Percentiles rank a stretch among this genome's conserved stretches.
Evolutionary conservation across 2,113 vertebrate genomes (phyloP).

Genomic region (Riparia riparia): DNA sequence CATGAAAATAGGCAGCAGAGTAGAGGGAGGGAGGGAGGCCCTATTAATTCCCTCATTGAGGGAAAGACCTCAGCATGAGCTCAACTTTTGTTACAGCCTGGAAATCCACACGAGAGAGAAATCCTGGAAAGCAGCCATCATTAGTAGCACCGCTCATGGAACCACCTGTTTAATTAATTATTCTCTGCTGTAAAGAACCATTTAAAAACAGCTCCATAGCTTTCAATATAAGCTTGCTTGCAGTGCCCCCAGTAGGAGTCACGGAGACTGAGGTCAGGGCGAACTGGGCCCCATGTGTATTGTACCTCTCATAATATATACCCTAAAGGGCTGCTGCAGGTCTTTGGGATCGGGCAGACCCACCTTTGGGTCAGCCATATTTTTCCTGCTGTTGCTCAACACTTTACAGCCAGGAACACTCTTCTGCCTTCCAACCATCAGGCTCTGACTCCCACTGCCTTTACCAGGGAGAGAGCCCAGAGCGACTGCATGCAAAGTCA

Average conservation of each 20-base stretch:
- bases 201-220: conserved; percentile 57
- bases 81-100: conserved; percentile 69
- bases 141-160: conserved; percentile 54
- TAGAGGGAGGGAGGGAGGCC: conserved; percentile 53
- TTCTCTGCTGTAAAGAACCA: conserved; percentile 37
- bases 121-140: conserved; percentile 71
- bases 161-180: conserved; percentile 74
- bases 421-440: background rate
- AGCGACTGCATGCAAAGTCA: background rate
- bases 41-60: conserved; percentile 68
- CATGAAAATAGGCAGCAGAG: conserved; percentile 53
- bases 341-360: background rate
- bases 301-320: conserved; percentile 17
- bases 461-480: background rate
- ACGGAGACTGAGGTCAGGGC: conserved; percentile 6
- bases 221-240: conserved; percentile 66
- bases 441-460: background rate
- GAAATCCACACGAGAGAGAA: conserved; percentile 69
- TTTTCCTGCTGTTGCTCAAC: background rate
- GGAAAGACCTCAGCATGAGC: conserved; percentile 68
- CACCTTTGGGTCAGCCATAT: background rate
- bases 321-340: conserved; percentile 33
- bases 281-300: conserved; percentile 5
- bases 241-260: conserved; percentile 68
- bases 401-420: background rate